Conservation (phyloP, 2,888 invertebrate genomes). For the Odontocolon sp. region DNA sequence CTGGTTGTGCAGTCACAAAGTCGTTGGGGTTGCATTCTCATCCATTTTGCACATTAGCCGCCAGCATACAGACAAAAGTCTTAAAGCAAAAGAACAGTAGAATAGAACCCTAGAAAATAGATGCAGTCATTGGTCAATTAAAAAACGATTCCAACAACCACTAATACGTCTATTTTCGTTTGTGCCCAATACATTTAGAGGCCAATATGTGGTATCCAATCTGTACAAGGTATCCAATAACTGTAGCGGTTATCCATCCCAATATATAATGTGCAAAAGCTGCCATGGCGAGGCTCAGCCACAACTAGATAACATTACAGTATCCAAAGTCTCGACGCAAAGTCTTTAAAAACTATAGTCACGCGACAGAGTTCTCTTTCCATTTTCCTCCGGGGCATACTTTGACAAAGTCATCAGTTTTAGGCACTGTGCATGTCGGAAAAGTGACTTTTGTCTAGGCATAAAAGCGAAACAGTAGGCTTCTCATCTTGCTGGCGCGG, state of each 20-base stretch:
- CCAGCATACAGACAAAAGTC: slow-evolving; percentile 8
- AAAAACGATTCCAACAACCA: too few relatives aligned
- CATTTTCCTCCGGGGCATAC: slow-evolving; percentile 54
- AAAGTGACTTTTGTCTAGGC: slow-evolving; percentile 22
- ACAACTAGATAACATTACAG: not conserved
- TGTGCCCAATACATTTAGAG: too few relatives aligned
- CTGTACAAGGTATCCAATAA: too few relatives aligned
- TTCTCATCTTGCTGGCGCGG: slow-evolving; percentile 19
- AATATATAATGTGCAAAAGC: slow-evolving; percentile 13
- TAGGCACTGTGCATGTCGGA: slow-evolving; percentile 59
- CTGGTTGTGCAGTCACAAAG: too few relatives aligned
- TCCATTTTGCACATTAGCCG: not conserved
- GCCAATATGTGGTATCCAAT: too few relatives aligned
- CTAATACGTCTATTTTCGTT: too few relatives aligned
- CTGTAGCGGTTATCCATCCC: too few relatives aligned
- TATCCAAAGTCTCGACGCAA: not conserved
- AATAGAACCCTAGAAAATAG: too few relatives aligned
- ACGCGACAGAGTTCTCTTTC: not conserved
- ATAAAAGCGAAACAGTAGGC: slow-evolving; percentile 10
- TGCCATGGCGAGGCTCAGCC: not conserved
- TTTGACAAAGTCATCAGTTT: slow-evolving; percentile 72
- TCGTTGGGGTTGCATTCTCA: not conserved
- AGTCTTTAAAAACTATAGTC: too few relatives aligned
- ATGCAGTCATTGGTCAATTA: too few relatives aligned
- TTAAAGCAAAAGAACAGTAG: slow-evolving; percentile 51